These are phyloP conservation scores for Odocoileus hemionus DNA, from an alignment of 2,113 vertebrate species.

Conservation along the genomic window DNA sequence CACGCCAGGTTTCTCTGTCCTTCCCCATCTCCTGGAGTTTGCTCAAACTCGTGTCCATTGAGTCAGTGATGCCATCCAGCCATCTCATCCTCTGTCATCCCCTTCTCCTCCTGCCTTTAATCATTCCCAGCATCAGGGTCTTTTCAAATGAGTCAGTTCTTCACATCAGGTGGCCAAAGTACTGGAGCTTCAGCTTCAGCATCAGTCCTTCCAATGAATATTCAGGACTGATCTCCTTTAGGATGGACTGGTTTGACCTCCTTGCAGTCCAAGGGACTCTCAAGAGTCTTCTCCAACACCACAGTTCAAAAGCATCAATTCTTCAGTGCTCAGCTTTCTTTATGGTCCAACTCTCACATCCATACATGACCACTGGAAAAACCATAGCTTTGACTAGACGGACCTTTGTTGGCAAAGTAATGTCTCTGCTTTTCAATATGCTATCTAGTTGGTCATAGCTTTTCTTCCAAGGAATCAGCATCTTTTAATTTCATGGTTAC, in stretches of 20 bases:
- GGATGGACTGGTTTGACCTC: neutral
- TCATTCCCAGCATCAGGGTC: neutral
- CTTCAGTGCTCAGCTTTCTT: accelerated
- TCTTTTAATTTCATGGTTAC: neutral
- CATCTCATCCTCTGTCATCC: neutral
- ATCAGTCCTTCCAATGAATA: neutral
- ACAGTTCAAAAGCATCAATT: neutral
- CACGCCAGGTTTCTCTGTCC: neutral
- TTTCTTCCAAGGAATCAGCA: neutral
- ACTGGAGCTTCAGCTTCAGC: neutral
- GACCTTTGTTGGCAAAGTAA: neutral
- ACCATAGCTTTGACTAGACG: neutral
- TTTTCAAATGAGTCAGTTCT: neutral
- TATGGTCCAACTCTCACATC: neutral
- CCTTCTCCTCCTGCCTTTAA: neutral
- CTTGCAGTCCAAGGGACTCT: neutral
- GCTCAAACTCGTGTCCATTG: neutral
- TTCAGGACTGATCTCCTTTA: neutral
- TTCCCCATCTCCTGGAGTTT: neutral
- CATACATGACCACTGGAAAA: neutral
- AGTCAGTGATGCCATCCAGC: neutral
- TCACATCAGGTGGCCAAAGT: neutral
- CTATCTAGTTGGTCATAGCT: neutral
- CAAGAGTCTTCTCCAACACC: neutral
- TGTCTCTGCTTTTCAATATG: neutral